These are phyloP conservation scores for Eupithecia vulgata DNA, from an alignment of 2,888 invertebrate species.

Conservation along the genomic window DNA sequence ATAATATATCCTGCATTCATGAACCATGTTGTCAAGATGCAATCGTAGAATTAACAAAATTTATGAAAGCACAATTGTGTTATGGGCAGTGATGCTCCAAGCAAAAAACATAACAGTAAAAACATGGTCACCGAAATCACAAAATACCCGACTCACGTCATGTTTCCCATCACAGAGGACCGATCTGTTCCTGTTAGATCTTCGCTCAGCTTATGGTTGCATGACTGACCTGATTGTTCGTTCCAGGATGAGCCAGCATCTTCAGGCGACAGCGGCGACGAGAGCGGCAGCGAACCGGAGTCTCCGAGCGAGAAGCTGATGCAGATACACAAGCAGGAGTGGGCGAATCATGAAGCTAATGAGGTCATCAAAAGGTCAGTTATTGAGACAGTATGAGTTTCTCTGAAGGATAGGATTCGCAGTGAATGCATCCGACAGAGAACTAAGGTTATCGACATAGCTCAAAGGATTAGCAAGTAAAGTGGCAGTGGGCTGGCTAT, in stretches of 20 bases:
- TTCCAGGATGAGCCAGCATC: conserved; percentile 78
- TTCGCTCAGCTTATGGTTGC: too few species aligned
- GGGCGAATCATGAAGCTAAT: conserved; percentile 55
- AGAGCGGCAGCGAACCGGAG: conserved; percentile 81
- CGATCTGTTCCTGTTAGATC: too few species aligned
- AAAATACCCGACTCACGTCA: neutral
- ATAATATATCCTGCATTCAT: too few species aligned
- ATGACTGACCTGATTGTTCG: conserved; percentile 24
- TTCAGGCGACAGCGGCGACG: conserved; percentile 81
- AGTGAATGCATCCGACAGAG: too few species aligned
- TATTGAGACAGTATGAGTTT: neutral
- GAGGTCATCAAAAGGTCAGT: conserved; percentile 59
- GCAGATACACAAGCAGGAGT: conserved; percentile 67
- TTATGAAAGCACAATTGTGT: neutral
- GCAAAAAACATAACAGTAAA: neutral
- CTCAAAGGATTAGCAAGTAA: too few species aligned
- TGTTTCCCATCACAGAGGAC: too few species aligned
- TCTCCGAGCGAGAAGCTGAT: conserved; percentile 74
- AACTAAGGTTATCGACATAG: too few species aligned
- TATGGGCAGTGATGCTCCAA: neutral
- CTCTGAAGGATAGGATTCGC: too few species aligned
- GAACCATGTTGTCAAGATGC: too few species aligned
- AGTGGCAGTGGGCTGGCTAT: too few species aligned
- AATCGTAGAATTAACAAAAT: neutral
- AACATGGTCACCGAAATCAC: neutral